Percentiles rank a stretch among this genome's conserved stretches.
Evolutionary conservation across 1,140 invertebrate genomes (phyloP).

Genomic region (Zaprionus camerounensis): DNA sequence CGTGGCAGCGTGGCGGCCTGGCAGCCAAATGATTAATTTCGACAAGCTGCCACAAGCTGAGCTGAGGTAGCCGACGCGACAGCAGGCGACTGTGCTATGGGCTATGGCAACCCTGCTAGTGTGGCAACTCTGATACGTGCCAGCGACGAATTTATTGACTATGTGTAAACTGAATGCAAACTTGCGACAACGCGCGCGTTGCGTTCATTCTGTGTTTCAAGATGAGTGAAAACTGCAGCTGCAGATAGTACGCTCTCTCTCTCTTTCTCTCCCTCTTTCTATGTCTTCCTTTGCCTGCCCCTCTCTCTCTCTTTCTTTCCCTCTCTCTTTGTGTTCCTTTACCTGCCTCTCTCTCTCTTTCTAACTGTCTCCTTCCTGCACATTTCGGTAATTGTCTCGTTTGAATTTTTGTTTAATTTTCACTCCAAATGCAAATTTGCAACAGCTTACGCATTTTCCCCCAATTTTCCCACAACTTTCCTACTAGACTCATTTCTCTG

Average conservation of each 20-base stretch:
- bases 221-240: conserved; percentile 37
- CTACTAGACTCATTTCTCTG: not conserved
- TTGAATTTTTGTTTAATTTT: conserved; percentile 28
- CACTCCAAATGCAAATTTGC: conserved; percentile 16
- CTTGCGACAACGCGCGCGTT: conserved; percentile 58
- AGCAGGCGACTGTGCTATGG: not conserved
- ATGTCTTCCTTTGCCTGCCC: not conserved
- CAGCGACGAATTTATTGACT: conserved; percentile 60
- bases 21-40: conserved; percentile 81
- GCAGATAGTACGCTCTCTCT: not conserved
- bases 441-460: not conserved
- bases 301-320: not conserved
- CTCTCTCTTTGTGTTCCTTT: not conserved
- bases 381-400: conserved; percentile 31
- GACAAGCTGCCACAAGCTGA: conserved; percentile 76
- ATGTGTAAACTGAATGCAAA: conserved; percentile 69
- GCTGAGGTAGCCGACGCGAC: conserved; percentile 31
- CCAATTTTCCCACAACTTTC: conserved; percentile 10
- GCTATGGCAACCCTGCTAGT: not conserved
- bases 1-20: conserved; percentile 41
- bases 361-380: conserved; percentile 2
- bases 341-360: not conserved
- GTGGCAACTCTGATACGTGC: conserved; percentile 50
- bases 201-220: conserved; percentile 62
- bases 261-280: not conserved